Evolutionary conservation across 2,113 vertebrate species (phyloP), one percentile per base, ranked within the genome.

Genomic region (Siphamia tubifer): DNA sequence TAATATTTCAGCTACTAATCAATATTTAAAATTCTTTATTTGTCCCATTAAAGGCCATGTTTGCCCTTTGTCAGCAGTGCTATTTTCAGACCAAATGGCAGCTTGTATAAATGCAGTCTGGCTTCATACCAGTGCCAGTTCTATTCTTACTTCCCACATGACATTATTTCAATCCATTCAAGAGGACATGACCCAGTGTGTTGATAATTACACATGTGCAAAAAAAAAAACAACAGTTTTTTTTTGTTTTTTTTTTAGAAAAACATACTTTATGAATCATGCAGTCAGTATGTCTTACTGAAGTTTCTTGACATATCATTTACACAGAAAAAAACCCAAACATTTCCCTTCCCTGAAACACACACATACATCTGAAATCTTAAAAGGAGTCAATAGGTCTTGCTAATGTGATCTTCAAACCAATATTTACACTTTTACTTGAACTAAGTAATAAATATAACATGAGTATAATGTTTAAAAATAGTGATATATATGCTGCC

Each of bases 261-360:
- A 92, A 92, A 91, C 88, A 85, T 77, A 87, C 23, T 93, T 92
- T 90, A 92, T 91, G 84, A 80, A 87, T 84, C 87, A 90, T 92
- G 89, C 89, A 87, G 77, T 62, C 30, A 34, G 47, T 81, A 86
- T 61, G 87, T 66, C 43, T 78, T 60, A 69, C 42, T 78, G 16
- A 58, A 71, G 44, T 43, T 64, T 64, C 65, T 61, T 51, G 61
- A 79, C 70, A 80, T 53, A 64, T 32, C 36, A 73, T 77, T 72
- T 21, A 61, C 58, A 84, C 28, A 53, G 56, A 32, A 34, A 43
- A 42, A 43, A 66, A 55, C n/a, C n/a, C n/a, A n/a, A 72, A 13
- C 36, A 31, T 28, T 30, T 20, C 13, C 31, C 38, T 69, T 17
- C 20, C 21, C 16, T 39, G 1, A 53, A 67, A 55, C 21, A 64